phyloP scores from a whole-genome alignment of 2,888 invertebrate genomes.

The Nasonovia ribisnigri region DNA sequence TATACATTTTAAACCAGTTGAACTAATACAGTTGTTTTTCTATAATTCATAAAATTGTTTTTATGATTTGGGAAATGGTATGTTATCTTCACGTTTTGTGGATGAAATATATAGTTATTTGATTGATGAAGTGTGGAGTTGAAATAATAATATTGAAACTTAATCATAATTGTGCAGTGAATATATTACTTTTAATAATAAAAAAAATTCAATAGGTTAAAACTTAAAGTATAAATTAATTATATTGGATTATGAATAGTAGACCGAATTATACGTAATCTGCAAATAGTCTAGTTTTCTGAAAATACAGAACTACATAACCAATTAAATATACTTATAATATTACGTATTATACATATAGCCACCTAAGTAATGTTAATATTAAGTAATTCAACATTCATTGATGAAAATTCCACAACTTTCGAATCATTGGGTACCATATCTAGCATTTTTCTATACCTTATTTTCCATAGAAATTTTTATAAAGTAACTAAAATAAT shows the following conservation, averaged over 20 bases:
- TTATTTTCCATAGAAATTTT: neutral
- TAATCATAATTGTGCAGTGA: neutral
- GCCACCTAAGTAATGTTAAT: neutral
- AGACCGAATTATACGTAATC: neutral
- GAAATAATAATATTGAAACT: neutral
- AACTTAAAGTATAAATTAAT: neutral
- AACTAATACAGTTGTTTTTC: neutral
- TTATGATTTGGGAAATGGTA: neutral
- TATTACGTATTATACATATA: neutral
- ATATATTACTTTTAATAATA: neutral
- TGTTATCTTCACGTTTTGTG: neutral
- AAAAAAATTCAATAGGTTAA: neutral
- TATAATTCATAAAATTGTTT: neutral
- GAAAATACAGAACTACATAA: neutral
- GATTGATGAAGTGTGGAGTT: neutral
- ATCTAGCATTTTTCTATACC: neutral
- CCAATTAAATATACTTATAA: neutral
- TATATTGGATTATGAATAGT: neutral
- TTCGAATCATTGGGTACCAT: neutral
- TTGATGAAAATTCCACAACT: neutral
- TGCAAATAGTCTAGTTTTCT: neutral
- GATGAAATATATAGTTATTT: neutral
- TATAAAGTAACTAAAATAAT: neutral
- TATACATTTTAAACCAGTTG: neutral
- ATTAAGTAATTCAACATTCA: neutral